Conservation (phyloP, 35 echinoderm and acorn worm species). For the Heliocidaris tuberculata region DNA sequence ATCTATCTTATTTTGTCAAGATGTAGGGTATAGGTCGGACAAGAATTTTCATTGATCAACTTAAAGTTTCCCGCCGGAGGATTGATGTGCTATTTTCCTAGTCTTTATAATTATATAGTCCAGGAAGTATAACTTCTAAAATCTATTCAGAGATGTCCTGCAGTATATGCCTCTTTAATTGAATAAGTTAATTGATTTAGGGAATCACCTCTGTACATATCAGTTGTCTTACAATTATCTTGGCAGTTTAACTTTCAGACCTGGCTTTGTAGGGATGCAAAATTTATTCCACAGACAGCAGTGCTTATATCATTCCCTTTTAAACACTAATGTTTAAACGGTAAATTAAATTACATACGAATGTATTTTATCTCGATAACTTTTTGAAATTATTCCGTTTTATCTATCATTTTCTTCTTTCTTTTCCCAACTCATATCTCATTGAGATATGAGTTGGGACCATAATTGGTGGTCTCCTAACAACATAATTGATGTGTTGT, state of each 20-base stretch:
- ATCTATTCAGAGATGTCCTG: neutral
- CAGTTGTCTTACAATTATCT: slow-evolving; percentile 5
- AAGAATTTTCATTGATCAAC: neutral
- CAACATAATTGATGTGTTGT: too few species aligned
- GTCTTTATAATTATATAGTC: neutral
- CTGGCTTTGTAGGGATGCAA: neutral
- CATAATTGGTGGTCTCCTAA: too few species aligned
- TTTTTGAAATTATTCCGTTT: too few species aligned
- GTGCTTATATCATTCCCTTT: too few species aligned
- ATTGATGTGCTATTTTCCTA: neutral
- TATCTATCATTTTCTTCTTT: too few species aligned
- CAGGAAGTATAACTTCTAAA: neutral
- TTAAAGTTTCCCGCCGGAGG: neutral
- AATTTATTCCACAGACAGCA: neutral
- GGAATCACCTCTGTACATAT: neutral
- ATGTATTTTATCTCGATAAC: too few species aligned
- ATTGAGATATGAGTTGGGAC: too few species aligned
- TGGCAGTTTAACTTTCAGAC: neutral
- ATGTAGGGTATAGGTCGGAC: neutral
- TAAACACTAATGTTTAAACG: too few species aligned
- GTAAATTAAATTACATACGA: too few species aligned
- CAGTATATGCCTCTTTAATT: neutral
- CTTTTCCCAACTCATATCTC: too few species aligned
- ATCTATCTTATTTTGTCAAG: neutral
- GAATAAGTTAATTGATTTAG: neutral